Conservation (phyloP, 92 coral and sea anemone species). For the Metridium senile region DNA sequence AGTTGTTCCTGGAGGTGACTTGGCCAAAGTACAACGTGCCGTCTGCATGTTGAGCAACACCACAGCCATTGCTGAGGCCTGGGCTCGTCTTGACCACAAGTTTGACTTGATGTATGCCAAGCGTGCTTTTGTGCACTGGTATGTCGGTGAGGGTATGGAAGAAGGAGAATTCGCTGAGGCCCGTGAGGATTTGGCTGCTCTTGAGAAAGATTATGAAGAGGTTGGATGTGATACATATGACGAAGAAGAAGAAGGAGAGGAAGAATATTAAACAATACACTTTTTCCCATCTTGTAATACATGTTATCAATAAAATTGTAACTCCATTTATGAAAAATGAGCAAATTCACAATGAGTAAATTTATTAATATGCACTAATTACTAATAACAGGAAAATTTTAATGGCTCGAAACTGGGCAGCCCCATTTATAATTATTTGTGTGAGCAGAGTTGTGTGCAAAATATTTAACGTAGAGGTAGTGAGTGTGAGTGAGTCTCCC, state of each 20-base stretch:
- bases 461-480: too few relatives aligned
- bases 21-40: constrained; percentile 97
- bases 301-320: too few relatives aligned
- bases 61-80: constrained; percentile 94
- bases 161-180: constrained; percentile 95
- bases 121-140: constrained; percentile 97
- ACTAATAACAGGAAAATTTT: too few relatives aligned
- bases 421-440: too few relatives aligned
- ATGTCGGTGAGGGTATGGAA: constrained; percentile 92
- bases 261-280: constrained; percentile 16
- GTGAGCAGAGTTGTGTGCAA: too few relatives aligned
- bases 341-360: too few relatives aligned
- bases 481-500: too few relatives aligned
- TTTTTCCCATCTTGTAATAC: neutral
- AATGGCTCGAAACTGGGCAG: too few relatives aligned
- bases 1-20: constrained; percentile 92
- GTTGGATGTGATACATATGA: constrained; percentile 78
- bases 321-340: too few relatives aligned
- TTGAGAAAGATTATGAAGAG: constrained; percentile 98
- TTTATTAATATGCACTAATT: too few relatives aligned
- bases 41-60: constrained; percentile 98
- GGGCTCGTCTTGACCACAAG: constrained; percentile 73
- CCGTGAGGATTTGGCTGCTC: constrained; percentile 90
- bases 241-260: constrained; percentile 54
- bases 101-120: constrained; percentile 81